phyloP scores from a whole-genome alignment of 92 coral and sea anemone genomes.

The Bergia puertoricense region DNA sequence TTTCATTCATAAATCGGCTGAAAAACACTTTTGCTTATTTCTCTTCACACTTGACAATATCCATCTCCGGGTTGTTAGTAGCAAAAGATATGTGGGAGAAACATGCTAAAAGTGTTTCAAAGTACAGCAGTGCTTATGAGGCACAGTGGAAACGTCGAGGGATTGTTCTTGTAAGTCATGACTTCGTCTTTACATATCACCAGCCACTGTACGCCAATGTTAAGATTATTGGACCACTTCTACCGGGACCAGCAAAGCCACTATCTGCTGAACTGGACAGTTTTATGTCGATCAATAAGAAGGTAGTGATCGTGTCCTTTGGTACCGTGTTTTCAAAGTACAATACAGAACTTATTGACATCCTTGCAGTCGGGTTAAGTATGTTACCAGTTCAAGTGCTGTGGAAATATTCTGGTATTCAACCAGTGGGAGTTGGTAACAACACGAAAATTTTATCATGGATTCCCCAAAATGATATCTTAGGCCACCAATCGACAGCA shows the following conservation, averaged over 20 bases:
- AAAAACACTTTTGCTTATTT: conserved; percentile 24
- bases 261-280: conserved; percentile 44
- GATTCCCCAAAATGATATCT: conserved; percentile 49
- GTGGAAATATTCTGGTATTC: conserved; percentile 46
- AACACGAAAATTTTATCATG: conserved; percentile 49
- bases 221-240: conserved; percentile 50
- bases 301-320: conserved; percentile 48
- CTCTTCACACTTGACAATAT: background rate
- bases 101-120: conserved; percentile 40
- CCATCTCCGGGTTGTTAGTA: background rate
- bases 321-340: conserved; percentile 49
- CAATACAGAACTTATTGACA: conserved; percentile 9
- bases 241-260: conserved; percentile 37
- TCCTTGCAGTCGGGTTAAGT: conserved; percentile 46
- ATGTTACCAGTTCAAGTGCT: conserved; percentile 43
- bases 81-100: conserved; percentile 45
- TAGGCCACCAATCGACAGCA: conserved; percentile 46
- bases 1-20: conserved; percentile 50
- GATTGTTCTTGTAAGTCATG: conserved; percentile 42
- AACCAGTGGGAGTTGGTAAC: conserved; percentile 16
- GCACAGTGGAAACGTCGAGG: conserved; percentile 48
- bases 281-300: conserved; percentile 39
- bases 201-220: conserved; percentile 48
- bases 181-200: conserved; percentile 42
- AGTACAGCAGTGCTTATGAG: conserved; percentile 30